Evolutionary conservation across 2,888 invertebrate genomes (phyloP).

Genomic region (Trichogramma dendrolimi): DNA sequence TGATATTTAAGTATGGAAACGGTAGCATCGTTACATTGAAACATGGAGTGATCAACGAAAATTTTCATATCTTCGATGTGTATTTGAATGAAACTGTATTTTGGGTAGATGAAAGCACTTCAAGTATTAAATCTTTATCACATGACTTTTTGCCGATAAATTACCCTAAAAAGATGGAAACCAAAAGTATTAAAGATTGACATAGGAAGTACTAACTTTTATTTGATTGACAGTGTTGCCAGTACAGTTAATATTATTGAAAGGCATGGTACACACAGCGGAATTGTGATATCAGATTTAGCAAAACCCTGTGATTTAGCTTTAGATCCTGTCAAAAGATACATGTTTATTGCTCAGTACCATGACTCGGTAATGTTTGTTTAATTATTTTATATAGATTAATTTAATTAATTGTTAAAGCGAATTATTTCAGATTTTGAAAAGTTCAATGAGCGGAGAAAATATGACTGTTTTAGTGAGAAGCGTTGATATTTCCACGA

Average conservation of each 20-base stretch:
- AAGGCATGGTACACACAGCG: not conserved
- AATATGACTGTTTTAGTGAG: not conserved
- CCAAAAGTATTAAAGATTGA: slow-evolving; percentile 14
- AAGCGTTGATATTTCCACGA: not conserved
- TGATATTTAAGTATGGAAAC: slow-evolving; percentile 3
- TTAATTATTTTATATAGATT: not conserved
- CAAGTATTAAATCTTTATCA: not conserved
- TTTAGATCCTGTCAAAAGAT: slow-evolving; percentile 9
- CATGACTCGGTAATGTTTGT: slow-evolving; percentile 3
- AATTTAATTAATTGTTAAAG: not conserved
- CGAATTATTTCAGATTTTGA: slow-evolving; percentile 7
- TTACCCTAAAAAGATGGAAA: not conserved
- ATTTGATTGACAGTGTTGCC: slow-evolving; percentile 10
- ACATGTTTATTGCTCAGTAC: slow-evolving; percentile 11
- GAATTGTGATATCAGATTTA: slow-evolving; percentile 4
- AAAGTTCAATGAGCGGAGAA: slow-evolving; percentile 16
- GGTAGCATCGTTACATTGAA: not conserved
- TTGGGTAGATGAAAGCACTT: slow-evolving; percentile 4
- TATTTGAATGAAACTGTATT: slow-evolving; percentile 6
- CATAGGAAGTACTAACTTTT: slow-evolving; percentile 14
- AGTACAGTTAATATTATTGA: slow-evolving; percentile 13
- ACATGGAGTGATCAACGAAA: not conserved
- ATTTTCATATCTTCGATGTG: slow-evolving; percentile 1
- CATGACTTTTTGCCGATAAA: not conserved
- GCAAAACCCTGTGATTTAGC: slow-evolving; percentile 9